Evolutionary conservation across 2,797 vertebrate genomes (phyloP).

Genomic region (Crypturellus tataupa): DNA sequence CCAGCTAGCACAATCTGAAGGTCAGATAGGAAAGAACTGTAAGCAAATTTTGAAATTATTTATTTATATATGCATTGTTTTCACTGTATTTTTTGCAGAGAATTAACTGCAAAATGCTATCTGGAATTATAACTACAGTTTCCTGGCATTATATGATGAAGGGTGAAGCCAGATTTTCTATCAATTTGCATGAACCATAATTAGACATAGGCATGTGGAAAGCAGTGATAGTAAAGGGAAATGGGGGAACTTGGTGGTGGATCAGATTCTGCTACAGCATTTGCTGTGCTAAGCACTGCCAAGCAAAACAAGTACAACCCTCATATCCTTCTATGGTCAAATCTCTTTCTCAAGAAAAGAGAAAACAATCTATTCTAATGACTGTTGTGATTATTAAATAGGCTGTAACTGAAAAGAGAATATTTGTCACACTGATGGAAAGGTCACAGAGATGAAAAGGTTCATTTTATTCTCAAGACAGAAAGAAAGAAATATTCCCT

Average conservation of each 20-base stretch:
- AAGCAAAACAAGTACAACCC: neutral
- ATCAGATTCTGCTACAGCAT: slow-evolving; percentile 23
- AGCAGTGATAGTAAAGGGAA: neutral
- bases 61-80: neutral
- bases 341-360: slow-evolving; percentile 12
- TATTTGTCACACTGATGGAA: neutral
- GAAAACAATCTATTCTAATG: neutral
- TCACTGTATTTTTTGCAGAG: neutral
- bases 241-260: neutral
- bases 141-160: neutral
- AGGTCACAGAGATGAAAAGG: neutral
- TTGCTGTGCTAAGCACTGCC: slow-evolving; percentile 13
- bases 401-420: neutral
- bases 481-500: neutral
- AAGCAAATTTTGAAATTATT: neutral
- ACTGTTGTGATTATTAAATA: neutral
- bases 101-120: neutral
- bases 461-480: neutral
- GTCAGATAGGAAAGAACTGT: neutral
- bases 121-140: neutral
- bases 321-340: neutral
- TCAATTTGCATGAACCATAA: neutral
- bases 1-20: slow-evolving; percentile 15
- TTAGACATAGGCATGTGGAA: neutral
- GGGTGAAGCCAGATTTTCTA: neutral